Conservation (phyloP, 2,888 invertebrate genomes). For the Phengaris alcon region DNA sequence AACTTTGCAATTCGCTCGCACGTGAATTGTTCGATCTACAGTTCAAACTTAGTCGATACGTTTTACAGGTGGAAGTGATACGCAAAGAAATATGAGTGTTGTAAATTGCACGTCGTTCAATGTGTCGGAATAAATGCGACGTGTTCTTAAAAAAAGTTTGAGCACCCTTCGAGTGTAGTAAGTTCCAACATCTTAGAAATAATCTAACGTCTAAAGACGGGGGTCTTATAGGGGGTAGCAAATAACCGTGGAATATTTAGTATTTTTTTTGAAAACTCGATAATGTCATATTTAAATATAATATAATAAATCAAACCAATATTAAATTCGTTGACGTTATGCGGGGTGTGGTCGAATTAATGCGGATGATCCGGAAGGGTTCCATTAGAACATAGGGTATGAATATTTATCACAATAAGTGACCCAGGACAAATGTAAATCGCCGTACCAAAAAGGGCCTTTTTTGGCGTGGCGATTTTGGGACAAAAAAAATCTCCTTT, state of each 20-base stretch:
- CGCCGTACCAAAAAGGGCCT: not conserved
- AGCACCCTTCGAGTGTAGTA: not conserved
- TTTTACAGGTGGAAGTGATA: not conserved
- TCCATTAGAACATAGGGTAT: slow-evolving; percentile 25
- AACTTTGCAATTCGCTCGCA: slow-evolving; percentile 22
- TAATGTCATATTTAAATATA: not conserved
- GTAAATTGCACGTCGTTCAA: not conserved
- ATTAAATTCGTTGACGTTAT: slow-evolving; percentile 10
- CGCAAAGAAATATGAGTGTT: slow-evolving; percentile 8
- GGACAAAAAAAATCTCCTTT: not conserved
- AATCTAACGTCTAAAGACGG: too few species aligned
- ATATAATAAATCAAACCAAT: not conserved
- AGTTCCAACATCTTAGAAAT: too few species aligned
- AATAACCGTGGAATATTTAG: not conserved
- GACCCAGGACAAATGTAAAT: slow-evolving; percentile 12
- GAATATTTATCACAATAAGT: slow-evolving; percentile 25
- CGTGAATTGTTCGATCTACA: slow-evolving; percentile 25
- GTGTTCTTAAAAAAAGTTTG: not conserved
- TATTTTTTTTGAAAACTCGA: not conserved
- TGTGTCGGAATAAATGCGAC: slow-evolving; percentile 8
- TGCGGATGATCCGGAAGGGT: not conserved
- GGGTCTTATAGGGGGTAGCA: too few species aligned
- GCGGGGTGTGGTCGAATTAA: slow-evolving; percentile 5
- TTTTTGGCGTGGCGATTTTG: not conserved
- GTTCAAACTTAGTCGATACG: slow-evolving; percentile 6